Percentiles rank a stretch among this genome's conserved stretches.
Conservation (phyloP, 2,888 invertebrate species). For the Epinotia ramella region DNA sequence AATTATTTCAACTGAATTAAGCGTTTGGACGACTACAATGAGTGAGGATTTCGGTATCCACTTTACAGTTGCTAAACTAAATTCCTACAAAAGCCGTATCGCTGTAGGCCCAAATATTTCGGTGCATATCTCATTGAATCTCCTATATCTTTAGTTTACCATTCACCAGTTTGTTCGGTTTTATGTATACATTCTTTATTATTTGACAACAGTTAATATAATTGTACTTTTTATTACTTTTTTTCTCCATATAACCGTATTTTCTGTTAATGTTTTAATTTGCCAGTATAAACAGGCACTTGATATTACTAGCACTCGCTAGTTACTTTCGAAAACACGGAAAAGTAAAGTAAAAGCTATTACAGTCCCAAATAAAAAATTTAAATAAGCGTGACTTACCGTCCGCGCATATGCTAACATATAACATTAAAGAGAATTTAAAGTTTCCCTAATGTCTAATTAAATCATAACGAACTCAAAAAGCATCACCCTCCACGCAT, state of each 20-base stretch:
- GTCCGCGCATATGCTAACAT: no score
- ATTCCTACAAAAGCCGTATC: conserved; percentile 71
- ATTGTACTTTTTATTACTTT: no score
- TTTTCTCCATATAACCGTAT: no score
- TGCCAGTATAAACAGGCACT: no score
- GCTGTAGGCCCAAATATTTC: conserved; percentile 68
- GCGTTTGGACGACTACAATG: conserved; percentile 77
- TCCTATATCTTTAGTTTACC: conserved; percentile 55
- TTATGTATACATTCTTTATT: conserved; percentile 25
- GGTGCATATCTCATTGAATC: conserved; percentile 54
- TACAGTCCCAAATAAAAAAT: no score
- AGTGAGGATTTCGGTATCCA: conserved; percentile 76
- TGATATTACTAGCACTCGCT: no score
- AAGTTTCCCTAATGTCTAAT: no score
- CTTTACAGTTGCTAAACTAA: conserved; percentile 76
- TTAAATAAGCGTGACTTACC: no score
- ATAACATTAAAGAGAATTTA: no score
- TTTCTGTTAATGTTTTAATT: no score
- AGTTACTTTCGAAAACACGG: no score
- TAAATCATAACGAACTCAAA: not conserved
- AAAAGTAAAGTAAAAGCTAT: not conserved
- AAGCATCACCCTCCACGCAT: not conserved
- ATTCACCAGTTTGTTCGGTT: conserved; percentile 52
- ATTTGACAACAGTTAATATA: no score
- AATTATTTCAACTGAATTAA: conserved; percentile 83